Conservation (phyloP, 2,797 vertebrate genomes). For the Acrossocheilus fasciatus region DNA sequence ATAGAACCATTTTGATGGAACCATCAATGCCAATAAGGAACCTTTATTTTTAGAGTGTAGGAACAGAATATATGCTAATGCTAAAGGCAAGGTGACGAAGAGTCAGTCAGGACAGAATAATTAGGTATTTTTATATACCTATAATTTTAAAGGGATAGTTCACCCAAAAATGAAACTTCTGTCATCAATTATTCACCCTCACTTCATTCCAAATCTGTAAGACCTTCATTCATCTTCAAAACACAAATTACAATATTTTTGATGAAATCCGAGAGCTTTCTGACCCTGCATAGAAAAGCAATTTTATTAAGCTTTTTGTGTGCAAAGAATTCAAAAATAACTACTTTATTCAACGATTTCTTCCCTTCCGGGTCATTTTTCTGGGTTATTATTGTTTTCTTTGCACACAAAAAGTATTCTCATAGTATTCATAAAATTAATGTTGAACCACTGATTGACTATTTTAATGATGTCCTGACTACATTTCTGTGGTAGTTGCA, state of each 20-base stretch:
- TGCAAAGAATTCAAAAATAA: too few species aligned
- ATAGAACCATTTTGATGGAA: not conserved
- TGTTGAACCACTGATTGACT: too few species aligned
- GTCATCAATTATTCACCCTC: not conserved
- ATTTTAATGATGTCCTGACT: too few species aligned
- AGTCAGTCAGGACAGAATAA: not conserved
- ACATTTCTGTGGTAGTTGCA: too few species aligned
- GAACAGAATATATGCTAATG: not conserved
- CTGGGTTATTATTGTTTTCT: too few species aligned
- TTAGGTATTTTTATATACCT: not conserved
- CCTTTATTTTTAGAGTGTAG: not conserved
- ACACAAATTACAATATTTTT: not conserved
- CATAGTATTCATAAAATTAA: too few species aligned
- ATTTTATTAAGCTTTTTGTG: too few species aligned
- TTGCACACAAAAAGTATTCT: too few species aligned
- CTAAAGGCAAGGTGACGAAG: not conserved
- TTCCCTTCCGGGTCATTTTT: too few species aligned
- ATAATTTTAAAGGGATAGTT: not conserved
- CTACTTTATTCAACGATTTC: too few species aligned
- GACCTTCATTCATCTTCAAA: not conserved
- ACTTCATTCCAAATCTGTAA: not conserved
- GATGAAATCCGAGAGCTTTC: too few species aligned
- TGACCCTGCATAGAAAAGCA: too few species aligned
- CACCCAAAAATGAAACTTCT: not conserved
- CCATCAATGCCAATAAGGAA: not conserved